Conservation (phyloP, 2,113 vertebrate species). For the Salvelinus namaycush region DNA sequence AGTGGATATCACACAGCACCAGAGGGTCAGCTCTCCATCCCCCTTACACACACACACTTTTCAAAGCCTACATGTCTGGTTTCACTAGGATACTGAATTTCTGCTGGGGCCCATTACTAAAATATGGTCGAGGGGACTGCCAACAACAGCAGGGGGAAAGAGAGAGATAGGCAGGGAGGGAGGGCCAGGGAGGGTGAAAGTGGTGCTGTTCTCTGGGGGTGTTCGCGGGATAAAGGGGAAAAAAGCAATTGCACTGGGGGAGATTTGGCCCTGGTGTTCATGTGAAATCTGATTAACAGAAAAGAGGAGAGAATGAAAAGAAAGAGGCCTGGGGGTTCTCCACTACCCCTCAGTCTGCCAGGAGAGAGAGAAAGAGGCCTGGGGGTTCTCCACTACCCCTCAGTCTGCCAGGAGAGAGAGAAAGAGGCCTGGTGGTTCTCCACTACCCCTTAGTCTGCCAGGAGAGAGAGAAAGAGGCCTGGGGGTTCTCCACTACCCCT, state of each 20-base stretch:
- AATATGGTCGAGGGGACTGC: slow-evolving; percentile 45
- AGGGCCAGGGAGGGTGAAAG: slow-evolving; percentile 17
- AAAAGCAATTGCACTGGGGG: slow-evolving; percentile 30
- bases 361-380: background rate
- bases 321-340: background rate
- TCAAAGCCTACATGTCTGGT: slow-evolving; percentile 45
- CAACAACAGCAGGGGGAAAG: slow-evolving; percentile 57
- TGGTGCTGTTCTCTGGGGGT: slow-evolving; percentile 41
- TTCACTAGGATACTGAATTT: slow-evolving; percentile 44
- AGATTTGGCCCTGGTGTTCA: slow-evolving; percentile 42
- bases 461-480: too few relatives aligned
- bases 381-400: background rate
- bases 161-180: background rate
- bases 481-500: background rate
- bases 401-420: background rate
- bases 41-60: slow-evolving; percentile 22
- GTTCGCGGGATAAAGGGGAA: slow-evolving; percentile 21
- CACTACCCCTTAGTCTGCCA: background rate
- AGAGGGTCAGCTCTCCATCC: slow-evolving; percentile 19
- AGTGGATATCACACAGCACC: slow-evolving; percentile 21
- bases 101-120: slow-evolving; percentile 45
- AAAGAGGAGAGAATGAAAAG: background rate
- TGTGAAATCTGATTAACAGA: slow-evolving; percentile 53
- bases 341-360: background rate
- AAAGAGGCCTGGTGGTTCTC: background rate